Evolutionary conservation across 2,888 invertebrate species (phyloP).

Genomic region (Agriotes lineatus): DNA sequence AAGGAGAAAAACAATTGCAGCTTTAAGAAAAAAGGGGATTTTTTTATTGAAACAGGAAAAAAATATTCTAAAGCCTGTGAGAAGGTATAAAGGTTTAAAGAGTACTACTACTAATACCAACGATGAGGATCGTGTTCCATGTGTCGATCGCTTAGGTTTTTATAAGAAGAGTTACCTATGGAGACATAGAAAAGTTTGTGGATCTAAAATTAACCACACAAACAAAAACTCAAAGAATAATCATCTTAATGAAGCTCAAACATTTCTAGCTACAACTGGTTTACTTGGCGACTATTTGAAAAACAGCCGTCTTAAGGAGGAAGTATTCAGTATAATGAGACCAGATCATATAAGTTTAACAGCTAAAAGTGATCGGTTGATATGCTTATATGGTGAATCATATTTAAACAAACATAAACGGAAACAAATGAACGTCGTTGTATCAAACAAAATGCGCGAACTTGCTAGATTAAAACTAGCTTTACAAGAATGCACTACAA

Average conservation of each 20-base stretch:
- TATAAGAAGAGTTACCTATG: constrained; percentile 34
- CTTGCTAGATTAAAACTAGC: constrained; percentile 22
- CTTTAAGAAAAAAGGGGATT: constrained; percentile 26
- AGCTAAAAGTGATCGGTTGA: constrained; percentile 29
- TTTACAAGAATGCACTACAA: constrained; percentile 6
- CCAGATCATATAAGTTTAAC: constrained; percentile 24
- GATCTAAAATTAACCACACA: neutral
- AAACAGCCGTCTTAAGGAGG: constrained; percentile 21
- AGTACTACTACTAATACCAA: neutral
- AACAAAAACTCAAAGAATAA: neutral
- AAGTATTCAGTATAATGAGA: constrained; percentile 31
- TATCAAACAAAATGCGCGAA: constrained; percentile 37
- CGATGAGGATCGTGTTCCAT: no score
- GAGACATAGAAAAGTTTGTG: constrained; percentile 31
- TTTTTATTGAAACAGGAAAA: constrained; percentile 20
- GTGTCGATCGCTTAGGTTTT: constrained; percentile 22
- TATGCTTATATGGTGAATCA: constrained; percentile 31
- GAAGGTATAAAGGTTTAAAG: no score
- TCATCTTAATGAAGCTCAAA: constrained; percentile 27
- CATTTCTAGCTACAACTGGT: constrained; percentile 25
- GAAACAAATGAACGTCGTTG: constrained; percentile 25
- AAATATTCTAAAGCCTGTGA: constrained; percentile 6
- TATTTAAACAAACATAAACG: constrained; percentile 30
- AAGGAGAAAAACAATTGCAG: constrained; percentile 10
- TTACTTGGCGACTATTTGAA: constrained; percentile 22